Evolutionary conservation across 2,888 invertebrate genomes (phyloP).

Genomic region (Drosophila formosana): DNA sequence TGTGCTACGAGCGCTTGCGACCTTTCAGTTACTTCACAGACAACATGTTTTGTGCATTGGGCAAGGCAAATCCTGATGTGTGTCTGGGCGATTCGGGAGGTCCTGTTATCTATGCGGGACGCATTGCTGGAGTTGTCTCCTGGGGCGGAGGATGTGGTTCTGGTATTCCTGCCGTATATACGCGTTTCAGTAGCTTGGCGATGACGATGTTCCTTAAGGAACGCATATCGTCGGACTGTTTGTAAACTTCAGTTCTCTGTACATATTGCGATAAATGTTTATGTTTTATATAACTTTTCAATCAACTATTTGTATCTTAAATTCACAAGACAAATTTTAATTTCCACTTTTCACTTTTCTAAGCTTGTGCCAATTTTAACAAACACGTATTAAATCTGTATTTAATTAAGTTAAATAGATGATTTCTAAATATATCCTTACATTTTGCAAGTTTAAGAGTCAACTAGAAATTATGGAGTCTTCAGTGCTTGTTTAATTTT

Average conservation of each 20-base stretch:
- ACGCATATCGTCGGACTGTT: slow-evolving; percentile 26
- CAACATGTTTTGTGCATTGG: slow-evolving; percentile 75
- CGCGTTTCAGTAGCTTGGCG: slow-evolving; percentile 86
- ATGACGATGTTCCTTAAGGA: slow-evolving; percentile 43
- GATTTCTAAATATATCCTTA: too few species aligned
- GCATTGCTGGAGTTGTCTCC: slow-evolving; percentile 89
- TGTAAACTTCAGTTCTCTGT: not conserved
- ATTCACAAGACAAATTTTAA: too few species aligned
- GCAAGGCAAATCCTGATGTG: slow-evolving; percentile 54
- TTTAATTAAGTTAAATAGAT: too few species aligned
- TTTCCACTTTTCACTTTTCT: too few species aligned
- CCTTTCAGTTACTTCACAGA: slow-evolving; percentile 28
- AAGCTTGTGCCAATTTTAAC: too few species aligned
- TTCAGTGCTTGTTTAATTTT: too few species aligned
- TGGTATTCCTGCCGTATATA: slow-evolving; percentile 91
- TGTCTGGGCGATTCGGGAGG: slow-evolving; percentile 81
- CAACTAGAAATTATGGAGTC: too few species aligned
- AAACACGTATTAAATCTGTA: too few species aligned
- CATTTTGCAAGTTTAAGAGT: too few species aligned
- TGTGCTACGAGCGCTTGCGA: slow-evolving; percentile 35
- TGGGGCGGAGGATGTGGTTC: slow-evolving; percentile 76
- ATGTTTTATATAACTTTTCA: too few species aligned
- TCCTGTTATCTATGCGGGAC: slow-evolving; percentile 62
- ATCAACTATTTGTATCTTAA: too few species aligned
- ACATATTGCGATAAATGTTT: not conserved